A percentile compares a stretch with the other conserved stretches of the same genome.
phyloP scores from a whole-genome alignment of 2,113 vertebrate species.

The crab-eating macaque (Macaca fascicularis) region DNA sequence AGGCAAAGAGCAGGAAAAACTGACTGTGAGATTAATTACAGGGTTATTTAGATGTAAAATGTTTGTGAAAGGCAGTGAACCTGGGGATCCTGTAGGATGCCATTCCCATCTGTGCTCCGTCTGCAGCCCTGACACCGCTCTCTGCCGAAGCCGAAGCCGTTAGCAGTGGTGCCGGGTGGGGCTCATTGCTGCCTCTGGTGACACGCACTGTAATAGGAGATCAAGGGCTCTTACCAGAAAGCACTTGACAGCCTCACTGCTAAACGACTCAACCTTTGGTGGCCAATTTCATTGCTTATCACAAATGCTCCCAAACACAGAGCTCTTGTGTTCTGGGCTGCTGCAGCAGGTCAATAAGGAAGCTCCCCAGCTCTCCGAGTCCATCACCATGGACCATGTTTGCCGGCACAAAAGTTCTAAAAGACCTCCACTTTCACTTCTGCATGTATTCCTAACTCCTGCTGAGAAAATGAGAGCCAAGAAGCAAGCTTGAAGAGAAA shows the following conservation, averaged over 20 bases:
- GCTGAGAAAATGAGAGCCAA: background rate
- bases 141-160: background rate
- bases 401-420: background rate
- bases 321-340: background rate
- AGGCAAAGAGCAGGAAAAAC: background rate
- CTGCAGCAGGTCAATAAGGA: rapidly evolving
- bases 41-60: background rate
- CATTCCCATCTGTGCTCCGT: background rate
- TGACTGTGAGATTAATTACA: background rate
- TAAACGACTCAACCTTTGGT: background rate
- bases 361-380: rapidly evolving
- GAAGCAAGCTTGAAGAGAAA: background rate
- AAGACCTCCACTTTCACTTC: background rate
- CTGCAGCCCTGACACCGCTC: background rate
- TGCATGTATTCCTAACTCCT: background rate
- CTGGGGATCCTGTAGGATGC: background rate
- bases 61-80: background rate
- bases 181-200: background rate
- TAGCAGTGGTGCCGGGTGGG: rapidly evolving
- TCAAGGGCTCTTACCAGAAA: background rate
- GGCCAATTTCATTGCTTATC: background rate
- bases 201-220: background rate
- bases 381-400: rapidly evolving
- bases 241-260: background rate
- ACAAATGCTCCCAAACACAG: background rate